These are phyloP conservation scores for Drosophila setosimentum DNA, from an alignment of 2,888 invertebrate genomes.

Conservation along the genomic window DNA sequence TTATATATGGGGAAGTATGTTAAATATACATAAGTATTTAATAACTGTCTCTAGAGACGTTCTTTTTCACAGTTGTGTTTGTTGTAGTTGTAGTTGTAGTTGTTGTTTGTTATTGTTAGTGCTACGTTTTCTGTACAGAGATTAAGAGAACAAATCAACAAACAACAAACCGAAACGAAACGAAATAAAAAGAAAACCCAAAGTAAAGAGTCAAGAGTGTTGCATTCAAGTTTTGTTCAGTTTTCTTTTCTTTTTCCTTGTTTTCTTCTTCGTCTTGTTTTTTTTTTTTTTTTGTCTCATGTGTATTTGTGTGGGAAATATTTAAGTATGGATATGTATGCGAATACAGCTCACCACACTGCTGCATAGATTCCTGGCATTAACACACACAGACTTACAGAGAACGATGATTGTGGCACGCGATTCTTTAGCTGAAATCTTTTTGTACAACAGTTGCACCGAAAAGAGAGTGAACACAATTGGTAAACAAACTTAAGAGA, in stretches of 20 bases:
- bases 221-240: conserved; percentile 62
- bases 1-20: conserved; percentile 45
- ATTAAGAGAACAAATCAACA: conserved; percentile 52
- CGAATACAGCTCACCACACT: conserved; percentile 27
- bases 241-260: conserved; percentile 15
- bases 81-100: conserved; percentile 6
- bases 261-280: too few species aligned
- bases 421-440: conserved; percentile 66
- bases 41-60: conserved; percentile 65
- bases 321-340: conserved; percentile 19
- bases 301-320: conserved; percentile 33
- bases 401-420: conserved; percentile 37
- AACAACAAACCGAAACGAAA: conserved; percentile 37
- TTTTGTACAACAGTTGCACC: conserved; percentile 65
- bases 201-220: conserved; percentile 51
- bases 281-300: background rate
- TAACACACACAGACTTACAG: conserved; percentile 52
- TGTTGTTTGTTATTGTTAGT: conserved; percentile 50
- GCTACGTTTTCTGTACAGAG: conserved; percentile 71
- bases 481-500: conserved; percentile 27
- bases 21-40: conserved; percentile 47
- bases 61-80: conserved; percentile 61
- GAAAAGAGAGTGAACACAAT: conserved; percentile 10
- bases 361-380: conserved; percentile 24
- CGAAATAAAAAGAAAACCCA: conserved; percentile 31